Conservation (phyloP, 1,140 invertebrate species). For the Caerostris extrusa region DNA sequence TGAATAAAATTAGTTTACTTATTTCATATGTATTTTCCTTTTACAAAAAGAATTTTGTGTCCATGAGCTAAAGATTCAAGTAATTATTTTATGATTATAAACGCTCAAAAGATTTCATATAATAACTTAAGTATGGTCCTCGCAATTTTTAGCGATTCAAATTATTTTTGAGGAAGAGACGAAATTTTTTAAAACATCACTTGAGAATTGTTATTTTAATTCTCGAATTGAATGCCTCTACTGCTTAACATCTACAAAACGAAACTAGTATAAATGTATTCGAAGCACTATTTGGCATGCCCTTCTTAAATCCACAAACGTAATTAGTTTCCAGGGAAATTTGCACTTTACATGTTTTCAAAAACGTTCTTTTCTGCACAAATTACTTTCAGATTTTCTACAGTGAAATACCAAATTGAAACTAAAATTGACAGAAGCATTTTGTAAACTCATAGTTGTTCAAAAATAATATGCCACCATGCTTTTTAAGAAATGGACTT, state of each 20-base stretch:
- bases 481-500: not conserved
- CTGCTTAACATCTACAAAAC: not conserved
- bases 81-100: no score
- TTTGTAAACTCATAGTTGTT: not conserved
- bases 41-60: no score
- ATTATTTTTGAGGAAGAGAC: no score
- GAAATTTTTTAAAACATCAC: no score
- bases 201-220: no score
- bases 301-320: not conserved
- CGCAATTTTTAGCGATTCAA: no score
- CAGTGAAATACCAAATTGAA: constrained; percentile 27
- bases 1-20: no score
- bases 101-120: no score
- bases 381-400: constrained; percentile 17
- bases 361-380: constrained; percentile 5
- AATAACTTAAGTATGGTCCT: no score
- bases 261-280: not conserved
- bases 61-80: no score
- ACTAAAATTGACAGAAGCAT: constrained; percentile 37
- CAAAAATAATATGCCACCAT: not conserved
- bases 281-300: not conserved
- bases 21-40: no score
- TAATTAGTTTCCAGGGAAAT: not conserved
- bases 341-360: not conserved
- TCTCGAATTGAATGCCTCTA: not conserved